Percentiles rank a stretch among this genome's conserved stretches.
Conservation (phyloP, 2,113 vertebrate genomes). For the Limnothrissa miodon region DNA sequence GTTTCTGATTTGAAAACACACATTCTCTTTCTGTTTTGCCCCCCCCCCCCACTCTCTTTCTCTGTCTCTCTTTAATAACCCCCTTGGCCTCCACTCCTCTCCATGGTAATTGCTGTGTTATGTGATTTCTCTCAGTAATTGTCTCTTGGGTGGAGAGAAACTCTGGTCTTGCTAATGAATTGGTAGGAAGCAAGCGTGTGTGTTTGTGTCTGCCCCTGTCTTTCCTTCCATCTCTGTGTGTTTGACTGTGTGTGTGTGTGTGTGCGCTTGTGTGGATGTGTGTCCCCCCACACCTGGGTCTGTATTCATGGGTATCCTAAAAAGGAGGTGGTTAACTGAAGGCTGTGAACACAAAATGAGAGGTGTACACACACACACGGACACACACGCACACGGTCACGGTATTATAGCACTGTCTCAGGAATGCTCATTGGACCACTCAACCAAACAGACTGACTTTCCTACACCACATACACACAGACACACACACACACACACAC, state of each 20-base stretch:
- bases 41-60: not conserved
- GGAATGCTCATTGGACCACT: not conserved
- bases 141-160: constrained; percentile 17
- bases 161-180: constrained; percentile 20
- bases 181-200: not conserved
- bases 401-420: not conserved
- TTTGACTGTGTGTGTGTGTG: constrained; percentile 9
- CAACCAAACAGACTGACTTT: not conserved
- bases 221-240: not conserved
- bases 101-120: constrained; percentile 30
- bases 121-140: constrained; percentile 36
- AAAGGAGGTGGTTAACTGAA: not conserved
- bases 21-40: not conserved
- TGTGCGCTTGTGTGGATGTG: not conserved
- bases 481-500: not conserved
- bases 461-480: not conserved
- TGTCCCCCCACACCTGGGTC: not conserved
- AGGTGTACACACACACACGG: not conserved
- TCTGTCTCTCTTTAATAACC: constrained; percentile 20
- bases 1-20: too few species aligned
- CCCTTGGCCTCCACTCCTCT: not conserved
- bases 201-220: not conserved
- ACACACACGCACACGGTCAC: not conserved
- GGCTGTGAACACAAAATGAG: not conserved
- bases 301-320: not conserved